Evolutionary conservation across 1,140 invertebrate genomes (phyloP).

Genomic region (Zaprionus inermis): DNA sequence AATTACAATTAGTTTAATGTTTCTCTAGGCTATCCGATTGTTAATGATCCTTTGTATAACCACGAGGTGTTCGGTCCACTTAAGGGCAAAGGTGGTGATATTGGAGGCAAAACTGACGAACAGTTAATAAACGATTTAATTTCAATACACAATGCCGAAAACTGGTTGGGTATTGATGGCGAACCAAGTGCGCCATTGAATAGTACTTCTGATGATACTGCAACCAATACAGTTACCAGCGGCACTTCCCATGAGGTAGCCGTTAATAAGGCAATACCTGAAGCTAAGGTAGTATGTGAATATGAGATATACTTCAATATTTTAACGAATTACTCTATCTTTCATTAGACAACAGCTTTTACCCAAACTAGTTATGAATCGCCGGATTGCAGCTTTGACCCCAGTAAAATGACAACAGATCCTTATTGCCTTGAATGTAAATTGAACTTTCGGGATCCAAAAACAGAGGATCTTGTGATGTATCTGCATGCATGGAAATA

Average conservation of each 20-base stretch:
- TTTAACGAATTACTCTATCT: neutral
- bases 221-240: neutral
- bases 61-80: slow-evolving; percentile 95
- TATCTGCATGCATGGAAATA: slow-evolving; percentile 98
- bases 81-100: slow-evolving; percentile 95
- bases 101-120: slow-evolving; percentile 95
- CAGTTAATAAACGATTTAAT: slow-evolving; percentile 94
- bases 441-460: slow-evolving; percentile 95
- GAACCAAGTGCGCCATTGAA: slow-evolving; percentile 93
- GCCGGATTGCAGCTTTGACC: slow-evolving; percentile 85
- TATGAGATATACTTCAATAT: neutral
- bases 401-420: slow-evolving; percentile 91
- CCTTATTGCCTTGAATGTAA: slow-evolving; percentile 96
- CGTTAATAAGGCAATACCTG: slow-evolving; percentile 67
- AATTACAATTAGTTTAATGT: neutral
- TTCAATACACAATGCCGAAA: slow-evolving; percentile 96
- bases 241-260: neutral
- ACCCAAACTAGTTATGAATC: slow-evolving; percentile 51
- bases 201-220: slow-evolving; percentile 86
- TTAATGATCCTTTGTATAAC: slow-evolving; percentile 98
- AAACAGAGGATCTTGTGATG: slow-evolving; percentile 95
- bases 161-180: slow-evolving; percentile 96
- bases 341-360: slow-evolving; percentile 27
- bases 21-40: slow-evolving; percentile 87
- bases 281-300: neutral